Evolutionary conservation across 2,113 vertebrate species (phyloP).

Genomic region (Oreochromis niloticus): DNA sequence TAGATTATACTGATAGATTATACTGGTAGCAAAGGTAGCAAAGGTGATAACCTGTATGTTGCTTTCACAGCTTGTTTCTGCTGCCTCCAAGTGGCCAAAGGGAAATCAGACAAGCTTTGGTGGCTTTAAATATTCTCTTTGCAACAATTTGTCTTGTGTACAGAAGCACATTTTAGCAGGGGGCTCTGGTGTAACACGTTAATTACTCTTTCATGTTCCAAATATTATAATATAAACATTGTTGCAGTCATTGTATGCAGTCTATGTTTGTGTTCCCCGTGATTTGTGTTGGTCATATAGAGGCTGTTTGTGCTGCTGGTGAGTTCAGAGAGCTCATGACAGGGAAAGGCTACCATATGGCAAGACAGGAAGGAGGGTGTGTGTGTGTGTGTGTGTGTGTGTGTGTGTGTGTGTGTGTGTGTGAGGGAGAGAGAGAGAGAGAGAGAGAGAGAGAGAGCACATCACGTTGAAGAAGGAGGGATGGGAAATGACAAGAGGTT

Average conservation of each 20-base stretch:
- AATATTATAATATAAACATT: not conserved
- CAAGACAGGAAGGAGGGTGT: conserved; percentile 53
- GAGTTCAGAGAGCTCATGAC: conserved; percentile 44
- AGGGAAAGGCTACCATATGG: conserved; percentile 56
- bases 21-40: not conserved
- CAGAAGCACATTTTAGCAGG: not conserved
- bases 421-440: not conserved
- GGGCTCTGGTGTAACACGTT: rapidly evolving
- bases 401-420: no score
- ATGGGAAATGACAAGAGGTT: conserved; percentile 8
- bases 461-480: not conserved
- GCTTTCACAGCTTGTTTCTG: not conserved
- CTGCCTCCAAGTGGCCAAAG: not conserved
- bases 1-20: not conserved
- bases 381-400: not conserved
- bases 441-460: not conserved
- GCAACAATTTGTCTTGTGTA: not conserved
- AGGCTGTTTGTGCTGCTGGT: conserved; percentile 29
- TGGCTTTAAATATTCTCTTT: not conserved
- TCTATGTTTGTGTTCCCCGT: not conserved
- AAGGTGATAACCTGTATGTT: not conserved
- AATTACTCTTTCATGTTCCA: not conserved
- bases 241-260: not conserved
- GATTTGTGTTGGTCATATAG: conserved; percentile 14
- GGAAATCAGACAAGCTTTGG: not conserved